phyloP scores from a whole-genome alignment of 2,797 vertebrate species.

The Margarornis squamiger region DNA sequence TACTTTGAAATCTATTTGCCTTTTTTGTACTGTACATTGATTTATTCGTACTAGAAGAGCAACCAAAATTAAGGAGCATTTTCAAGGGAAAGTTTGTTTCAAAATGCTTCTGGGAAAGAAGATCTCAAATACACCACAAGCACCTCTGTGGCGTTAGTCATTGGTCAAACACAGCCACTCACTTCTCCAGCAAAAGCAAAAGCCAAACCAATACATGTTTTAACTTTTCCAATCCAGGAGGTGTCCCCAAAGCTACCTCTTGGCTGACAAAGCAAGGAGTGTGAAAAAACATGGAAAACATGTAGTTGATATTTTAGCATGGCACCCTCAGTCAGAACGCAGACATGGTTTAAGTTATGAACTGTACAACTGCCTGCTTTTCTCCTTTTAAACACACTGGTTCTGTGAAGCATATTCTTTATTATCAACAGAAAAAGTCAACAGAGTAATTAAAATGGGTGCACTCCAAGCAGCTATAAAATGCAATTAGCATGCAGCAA shows the following conservation, averaged over 20 bases:
- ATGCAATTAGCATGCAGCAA: not conserved
- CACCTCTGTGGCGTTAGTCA: not conserved
- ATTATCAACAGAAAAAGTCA: not conserved
- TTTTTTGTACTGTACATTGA: not conserved
- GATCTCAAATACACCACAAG: not conserved
- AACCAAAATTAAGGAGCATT: not conserved
- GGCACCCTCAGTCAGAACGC: not conserved
- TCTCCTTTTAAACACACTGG: not conserved
- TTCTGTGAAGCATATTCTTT: not conserved
- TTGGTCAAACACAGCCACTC: not conserved
- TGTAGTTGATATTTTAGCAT: not conserved
- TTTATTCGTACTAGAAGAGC: not conserved
- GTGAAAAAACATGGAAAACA: not conserved
- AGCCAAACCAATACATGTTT: not conserved
- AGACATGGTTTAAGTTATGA: not conserved
- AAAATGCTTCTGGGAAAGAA: not conserved
- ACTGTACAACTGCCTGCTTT: not conserved
- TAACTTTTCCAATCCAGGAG: conserved; percentile 4
- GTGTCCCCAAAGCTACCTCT: not conserved
- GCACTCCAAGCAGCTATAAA: not conserved
- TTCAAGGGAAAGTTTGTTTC: not conserved
- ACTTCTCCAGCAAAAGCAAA: not conserved
- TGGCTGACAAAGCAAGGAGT: not conserved
- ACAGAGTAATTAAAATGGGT: not conserved
- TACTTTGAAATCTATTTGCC: not conserved